Evolutionary conservation across 1,140 invertebrate genomes (phyloP), one percentile per base, ranked within the genome.

Genomic region (Aplysia californica): DNA sequence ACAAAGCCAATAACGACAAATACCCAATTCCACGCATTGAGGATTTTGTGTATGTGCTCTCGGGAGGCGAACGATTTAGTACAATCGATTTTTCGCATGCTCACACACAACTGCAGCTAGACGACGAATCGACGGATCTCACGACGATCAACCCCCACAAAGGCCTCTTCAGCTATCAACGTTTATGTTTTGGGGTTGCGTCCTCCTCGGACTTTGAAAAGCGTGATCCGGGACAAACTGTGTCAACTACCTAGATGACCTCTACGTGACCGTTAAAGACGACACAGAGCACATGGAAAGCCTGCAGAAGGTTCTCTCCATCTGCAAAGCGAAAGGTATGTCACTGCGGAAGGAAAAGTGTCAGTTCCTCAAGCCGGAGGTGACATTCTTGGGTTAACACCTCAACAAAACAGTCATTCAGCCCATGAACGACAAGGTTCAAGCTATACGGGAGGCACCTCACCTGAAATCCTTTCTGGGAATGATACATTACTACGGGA

Each of bases 121-220:
- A 83, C 79, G 81, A 84, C 0, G 56, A 79, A 3, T 81, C 81
- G 15, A 79, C 72, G 35, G 6, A 61, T 2, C 72, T 61, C 50
- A 38, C 56, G 10, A 78, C 86, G 83, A 84, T 87, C 38, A 82
- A 84, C 64, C 90, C 89, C 5, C 88, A 87, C n/a, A 84, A 84
- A 68, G 91, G 91, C 1, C 72, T 91, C n/a, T 92, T 86, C 75
- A 75, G 79, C 6, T 79, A 73, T 68, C 68, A 61, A 21, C 26
- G 77, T 35, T 41, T 76, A 15, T 66, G 65, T 61, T 76, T 76
- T 71, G 77, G 80, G 10, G 69, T 81, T 36, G 31, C 20, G 26
- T 55, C 67, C 0, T 39, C 61, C 21, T 75, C 75, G 23, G 74
- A 41, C 2, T 73, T 81, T n/a, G 76, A 29, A 29, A 3, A 73